A percentile compares a stretch with the other conserved stretches of the same genome.
phyloP scores from a whole-genome alignment of 2,797 vertebrate species.

The Leucoraja ocellata region DNA sequence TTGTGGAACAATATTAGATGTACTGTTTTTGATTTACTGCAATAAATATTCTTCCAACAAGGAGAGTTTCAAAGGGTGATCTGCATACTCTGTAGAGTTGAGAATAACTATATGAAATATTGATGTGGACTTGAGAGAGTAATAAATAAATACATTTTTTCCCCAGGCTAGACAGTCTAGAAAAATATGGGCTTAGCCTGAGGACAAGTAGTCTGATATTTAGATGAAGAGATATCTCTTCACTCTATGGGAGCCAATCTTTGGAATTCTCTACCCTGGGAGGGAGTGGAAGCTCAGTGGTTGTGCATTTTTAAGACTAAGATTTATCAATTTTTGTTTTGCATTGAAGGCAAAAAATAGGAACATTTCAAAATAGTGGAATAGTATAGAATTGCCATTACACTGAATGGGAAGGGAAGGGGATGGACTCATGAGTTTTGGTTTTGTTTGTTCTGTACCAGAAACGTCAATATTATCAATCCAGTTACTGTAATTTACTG shows the following conservation, averaged over 20 bases:
- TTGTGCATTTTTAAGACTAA: background rate
- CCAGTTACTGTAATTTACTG: too few relatives aligned
- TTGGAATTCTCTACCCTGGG: too few relatives aligned
- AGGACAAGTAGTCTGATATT: background rate
- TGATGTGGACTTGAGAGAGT: background rate
- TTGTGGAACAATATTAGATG: background rate
- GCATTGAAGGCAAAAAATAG: background rate
- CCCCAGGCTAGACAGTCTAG: background rate
- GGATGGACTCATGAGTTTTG: too few relatives aligned
- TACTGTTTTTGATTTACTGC: too few relatives aligned
- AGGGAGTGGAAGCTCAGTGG: background rate
- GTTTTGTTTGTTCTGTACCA: too few relatives aligned
- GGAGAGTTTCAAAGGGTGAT: too few relatives aligned
- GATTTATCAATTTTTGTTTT: background rate
- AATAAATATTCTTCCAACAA: too few relatives aligned
- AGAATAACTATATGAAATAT: too few relatives aligned
- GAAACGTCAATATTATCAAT: background rate
- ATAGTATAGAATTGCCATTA: background rate
- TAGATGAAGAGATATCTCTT: background rate
- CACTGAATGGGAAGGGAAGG: too few relatives aligned
- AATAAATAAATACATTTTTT: background rate
- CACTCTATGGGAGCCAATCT: too few relatives aligned
- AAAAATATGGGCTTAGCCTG: background rate
- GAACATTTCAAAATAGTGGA: background rate
- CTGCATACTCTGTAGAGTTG: too few relatives aligned